Evolutionary conservation across 35 echinoderm and acorn worm species (phyloP).

Genomic region (Apostichopus japonicus): DNA sequence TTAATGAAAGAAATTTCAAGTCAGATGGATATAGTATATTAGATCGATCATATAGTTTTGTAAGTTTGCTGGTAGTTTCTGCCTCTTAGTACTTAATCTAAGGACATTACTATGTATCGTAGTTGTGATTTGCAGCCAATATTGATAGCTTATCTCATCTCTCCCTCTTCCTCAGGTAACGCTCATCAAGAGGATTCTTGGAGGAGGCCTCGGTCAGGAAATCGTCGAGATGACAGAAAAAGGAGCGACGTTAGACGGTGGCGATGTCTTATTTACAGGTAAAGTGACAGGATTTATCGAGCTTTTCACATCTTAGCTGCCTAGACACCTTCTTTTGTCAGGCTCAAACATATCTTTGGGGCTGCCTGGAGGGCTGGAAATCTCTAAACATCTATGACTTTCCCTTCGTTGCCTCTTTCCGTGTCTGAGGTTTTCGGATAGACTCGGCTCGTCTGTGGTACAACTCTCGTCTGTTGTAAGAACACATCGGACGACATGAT

Average conservation of each 20-base stretch:
- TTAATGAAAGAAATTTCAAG: too few relatives aligned
- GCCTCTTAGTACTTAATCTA: too few relatives aligned
- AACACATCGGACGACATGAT: too few relatives aligned
- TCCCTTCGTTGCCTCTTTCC: too few relatives aligned
- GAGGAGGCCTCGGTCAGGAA: conserved; percentile 71
- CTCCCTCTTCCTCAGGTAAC: conserved; percentile 68
- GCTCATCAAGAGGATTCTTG: conserved; percentile 81
- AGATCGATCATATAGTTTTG: too few relatives aligned
- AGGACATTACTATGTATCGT: neutral
- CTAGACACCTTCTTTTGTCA: neutral
- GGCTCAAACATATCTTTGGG: neutral
- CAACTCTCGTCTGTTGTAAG: too few relatives aligned
- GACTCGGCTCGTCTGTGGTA: too few relatives aligned
- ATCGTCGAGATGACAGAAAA: conserved; percentile 91
- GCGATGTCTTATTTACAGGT: conserved; percentile 99
- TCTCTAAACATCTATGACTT: too few relatives aligned
- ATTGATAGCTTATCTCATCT: neutral
- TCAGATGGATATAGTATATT: too few relatives aligned
- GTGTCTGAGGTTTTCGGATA: too few relatives aligned
- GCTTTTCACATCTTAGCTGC: neutral
- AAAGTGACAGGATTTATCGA: conserved; percentile 33
- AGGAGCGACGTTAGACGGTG: conserved; percentile 89
- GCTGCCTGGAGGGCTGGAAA: neutral
- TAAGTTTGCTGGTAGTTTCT: too few relatives aligned
- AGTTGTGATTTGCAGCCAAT: neutral